Base-by-base conservation (phyloP, 1,140 invertebrate species). In the Scylla paramamosain region DNA sequence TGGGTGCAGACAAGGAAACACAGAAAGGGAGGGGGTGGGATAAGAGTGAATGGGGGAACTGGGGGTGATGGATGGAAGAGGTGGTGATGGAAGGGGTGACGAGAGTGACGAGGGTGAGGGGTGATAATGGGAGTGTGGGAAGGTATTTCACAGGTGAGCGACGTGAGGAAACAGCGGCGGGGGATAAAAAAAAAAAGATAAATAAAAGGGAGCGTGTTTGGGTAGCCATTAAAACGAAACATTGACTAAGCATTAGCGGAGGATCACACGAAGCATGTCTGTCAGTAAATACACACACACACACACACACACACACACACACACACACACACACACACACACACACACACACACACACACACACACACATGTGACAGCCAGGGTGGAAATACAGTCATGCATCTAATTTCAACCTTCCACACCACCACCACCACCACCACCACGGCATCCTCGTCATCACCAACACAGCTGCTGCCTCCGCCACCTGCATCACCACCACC, bases 301-400 rank as follows among this genome's bases (percentile, higher is more conserved):
- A 77, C 67, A 77, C 67, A 77, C 67, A 77, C 67, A 77, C 67
- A 77, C 67, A 77, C 67, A 77, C 67, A 77, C 67, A 77, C 67
- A 77, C 67, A 77, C 67, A 77, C 67, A 77, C 67, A 77, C 67
- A 77, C n/a, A 77, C 67, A 77, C 67, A 77, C 67, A 77, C 67
- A 77, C 67, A 77, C 67, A 77, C 67, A 77, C 67, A 77, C 67
- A 77, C 67, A 77, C 67, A 77, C 67, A 77, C 67, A 77, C 67
- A 77, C 59, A 67, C 59, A 67, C 59, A 67, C 67, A n/a, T 20
- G 20, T 77, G 67, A n/a, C 20, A 20, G 67, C 1, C 4, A n/a
- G 67, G 67, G n/a, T n/a, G 67, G 20, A 77, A n/a, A 77, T 7
- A 77, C 67, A n/a, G n/a, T 77, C 52, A 59, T 59, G 52, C 52